phyloP scores from a whole-genome alignment of 2,888 invertebrate species.

The Drosophila emarginata region DNA sequence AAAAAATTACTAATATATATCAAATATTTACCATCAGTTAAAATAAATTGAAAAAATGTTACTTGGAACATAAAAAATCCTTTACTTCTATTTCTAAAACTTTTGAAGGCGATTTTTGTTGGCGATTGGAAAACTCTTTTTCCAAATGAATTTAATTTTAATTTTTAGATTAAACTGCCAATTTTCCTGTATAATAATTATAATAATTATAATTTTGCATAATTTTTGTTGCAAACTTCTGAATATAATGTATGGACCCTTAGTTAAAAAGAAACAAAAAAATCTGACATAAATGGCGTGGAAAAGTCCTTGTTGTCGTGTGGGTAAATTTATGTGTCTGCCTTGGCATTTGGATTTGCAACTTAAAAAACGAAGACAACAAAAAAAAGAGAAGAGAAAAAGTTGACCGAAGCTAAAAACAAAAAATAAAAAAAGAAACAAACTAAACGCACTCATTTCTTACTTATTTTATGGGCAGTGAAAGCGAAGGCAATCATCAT shows the following conservation, averaged over 20 bases:
- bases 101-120: too few relatives aligned
- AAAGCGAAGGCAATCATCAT: slow-evolving; percentile 51
- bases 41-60: too few relatives aligned
- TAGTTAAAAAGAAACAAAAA: not conserved
- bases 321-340: slow-evolving; percentile 26
- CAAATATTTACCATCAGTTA: too few relatives aligned
- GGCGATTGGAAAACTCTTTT: not conserved
- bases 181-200: too few relatives aligned
- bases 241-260: not conserved
- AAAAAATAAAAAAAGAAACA: not conserved
- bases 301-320: slow-evolving; percentile 6
- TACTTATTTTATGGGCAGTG: slow-evolving; percentile 31
- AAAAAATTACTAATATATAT: too few relatives aligned
- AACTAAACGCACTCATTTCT: slow-evolving; percentile 10
- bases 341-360: slow-evolving; percentile 9
- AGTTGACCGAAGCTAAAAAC: not conserved
- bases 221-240: not conserved
- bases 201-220: too few relatives aligned
- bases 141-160: not conserved
- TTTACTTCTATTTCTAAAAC: too few relatives aligned
- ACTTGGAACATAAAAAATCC: too few relatives aligned
- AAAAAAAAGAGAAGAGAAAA: not conserved
- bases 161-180: too few relatives aligned
- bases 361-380: not conserved
- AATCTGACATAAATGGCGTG: slow-evolving; percentile 11